These are phyloP conservation scores for Hyposmocoma kahamanoa DNA, from an alignment of 1,140 invertebrate genomes.

Conservation along the genomic window DNA sequence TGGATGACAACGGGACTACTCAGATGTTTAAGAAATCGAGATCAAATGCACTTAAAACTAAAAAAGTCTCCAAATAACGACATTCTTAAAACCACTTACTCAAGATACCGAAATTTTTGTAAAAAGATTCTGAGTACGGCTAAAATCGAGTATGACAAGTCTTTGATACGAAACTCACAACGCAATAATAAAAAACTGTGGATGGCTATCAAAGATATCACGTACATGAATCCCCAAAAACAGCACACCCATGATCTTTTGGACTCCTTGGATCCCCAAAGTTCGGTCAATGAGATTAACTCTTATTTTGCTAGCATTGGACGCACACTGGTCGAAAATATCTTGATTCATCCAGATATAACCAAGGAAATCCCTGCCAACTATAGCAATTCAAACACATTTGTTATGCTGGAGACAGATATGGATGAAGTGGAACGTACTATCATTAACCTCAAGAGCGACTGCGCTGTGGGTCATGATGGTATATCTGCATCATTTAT, in stretches of 20 bases:
- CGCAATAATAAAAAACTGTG: background rate
- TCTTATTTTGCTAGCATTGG: too few relatives aligned
- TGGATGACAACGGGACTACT: background rate
- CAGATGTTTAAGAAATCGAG: background rate
- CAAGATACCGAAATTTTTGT: constrained; percentile 6
- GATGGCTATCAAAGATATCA: background rate
- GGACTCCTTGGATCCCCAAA: background rate
- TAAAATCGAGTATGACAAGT: background rate
- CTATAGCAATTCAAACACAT: background rate
- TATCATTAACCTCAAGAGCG: too few relatives aligned
- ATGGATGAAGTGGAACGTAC: too few relatives aligned
- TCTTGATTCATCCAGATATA: too few relatives aligned
- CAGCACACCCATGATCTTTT: background rate
- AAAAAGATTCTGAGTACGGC: background rate
- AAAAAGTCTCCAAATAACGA: background rate
- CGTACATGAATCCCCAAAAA: background rate
- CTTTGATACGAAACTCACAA: background rate
- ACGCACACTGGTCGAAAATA: too few relatives aligned
- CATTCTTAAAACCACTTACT: background rate
- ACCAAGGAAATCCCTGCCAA: background rate
- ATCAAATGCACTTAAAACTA: constrained; percentile 2
- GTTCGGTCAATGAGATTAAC: background rate
- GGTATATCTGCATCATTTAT: too few relatives aligned
- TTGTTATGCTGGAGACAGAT: too few relatives aligned
- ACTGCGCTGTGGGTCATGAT: too few relatives aligned